Evolutionary conservation across 1,140 invertebrate species (phyloP).

Genomic region (Drosophila orosa): DNA sequence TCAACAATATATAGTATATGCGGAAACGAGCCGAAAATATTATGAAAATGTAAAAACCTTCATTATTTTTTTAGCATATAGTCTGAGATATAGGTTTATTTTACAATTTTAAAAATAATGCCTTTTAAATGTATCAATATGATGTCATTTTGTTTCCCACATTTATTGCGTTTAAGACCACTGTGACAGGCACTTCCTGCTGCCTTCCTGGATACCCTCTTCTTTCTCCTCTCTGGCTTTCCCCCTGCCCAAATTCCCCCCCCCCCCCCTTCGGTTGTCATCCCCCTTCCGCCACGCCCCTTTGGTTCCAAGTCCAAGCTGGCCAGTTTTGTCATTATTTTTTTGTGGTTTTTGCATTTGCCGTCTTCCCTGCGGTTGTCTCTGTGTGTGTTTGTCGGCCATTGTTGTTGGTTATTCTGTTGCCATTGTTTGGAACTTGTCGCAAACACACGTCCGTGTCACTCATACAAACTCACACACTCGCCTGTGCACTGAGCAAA

Average conservation of each 20-base stretch:
- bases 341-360: constrained; percentile 78
- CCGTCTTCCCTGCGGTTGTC: constrained; percentile 47
- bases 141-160: not conserved
- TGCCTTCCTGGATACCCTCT: not conserved
- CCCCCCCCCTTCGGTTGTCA: not conserved
- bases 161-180: not conserved
- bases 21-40: not conserved
- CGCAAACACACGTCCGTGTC: constrained; percentile 18
- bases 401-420: constrained; percentile 21
- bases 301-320: constrained; percentile 17
- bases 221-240: not conserved
- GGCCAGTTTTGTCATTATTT: constrained; percentile 77
- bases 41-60: not conserved
- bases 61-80: not conserved
- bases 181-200: not conserved
- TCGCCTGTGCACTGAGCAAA: not conserved
- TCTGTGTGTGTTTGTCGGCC: constrained; percentile 2
- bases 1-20: too few species aligned
- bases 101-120: not conserved
- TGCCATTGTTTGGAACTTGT: constrained; percentile 60
- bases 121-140: not conserved
- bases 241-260: constrained; percentile 8
- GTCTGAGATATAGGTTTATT: not conserved
- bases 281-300: not conserved
- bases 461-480: constrained; percentile 22